Conservation (phyloP, 2,888 invertebrate genomes). For the Stenolophus ochropezus region DNA sequence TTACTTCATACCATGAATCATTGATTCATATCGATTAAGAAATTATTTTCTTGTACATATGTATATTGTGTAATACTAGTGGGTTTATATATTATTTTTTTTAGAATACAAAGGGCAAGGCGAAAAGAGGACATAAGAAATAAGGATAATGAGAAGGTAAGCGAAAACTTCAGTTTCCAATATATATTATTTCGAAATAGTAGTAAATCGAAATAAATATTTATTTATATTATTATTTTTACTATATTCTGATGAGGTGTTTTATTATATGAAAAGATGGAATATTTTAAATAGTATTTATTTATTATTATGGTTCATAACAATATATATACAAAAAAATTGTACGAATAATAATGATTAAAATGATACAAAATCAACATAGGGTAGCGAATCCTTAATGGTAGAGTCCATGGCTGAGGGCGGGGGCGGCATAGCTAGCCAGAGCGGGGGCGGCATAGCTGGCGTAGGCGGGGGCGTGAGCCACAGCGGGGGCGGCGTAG, state of each 20-base stretch:
- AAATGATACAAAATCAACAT: slow-evolving; percentile 38
- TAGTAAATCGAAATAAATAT: no score
- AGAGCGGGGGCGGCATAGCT: slow-evolving; percentile 61
- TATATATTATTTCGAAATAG: no score
- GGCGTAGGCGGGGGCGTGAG: slow-evolving; percentile 61
- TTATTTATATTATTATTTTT: no score
- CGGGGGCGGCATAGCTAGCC: slow-evolving; percentile 62
- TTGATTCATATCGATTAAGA: no score
- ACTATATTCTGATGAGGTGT: no score
- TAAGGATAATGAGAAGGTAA: no score
- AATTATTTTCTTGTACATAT: no score
- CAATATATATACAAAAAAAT: slow-evolving; percentile 44
- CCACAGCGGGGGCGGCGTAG: slow-evolving; percentile 65
- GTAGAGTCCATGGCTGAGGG: slow-evolving; percentile 46
- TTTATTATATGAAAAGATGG: no score
- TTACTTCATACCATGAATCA: slow-evolving; percentile 8
- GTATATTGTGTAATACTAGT: no score
- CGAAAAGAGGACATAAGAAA: no score
- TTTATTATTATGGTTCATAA: slow-evolving; percentile 14
- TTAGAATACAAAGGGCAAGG: background rate
- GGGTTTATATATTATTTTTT: no score
- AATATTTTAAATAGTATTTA: slow-evolving; percentile 29
- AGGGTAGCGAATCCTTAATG: slow-evolving; percentile 19
- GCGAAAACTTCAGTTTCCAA: no score
- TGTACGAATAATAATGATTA: slow-evolving; percentile 40